Evolutionary conservation across 2,113 vertebrate genomes (phyloP).

Genomic region (Microcebus jonahi): DNA sequence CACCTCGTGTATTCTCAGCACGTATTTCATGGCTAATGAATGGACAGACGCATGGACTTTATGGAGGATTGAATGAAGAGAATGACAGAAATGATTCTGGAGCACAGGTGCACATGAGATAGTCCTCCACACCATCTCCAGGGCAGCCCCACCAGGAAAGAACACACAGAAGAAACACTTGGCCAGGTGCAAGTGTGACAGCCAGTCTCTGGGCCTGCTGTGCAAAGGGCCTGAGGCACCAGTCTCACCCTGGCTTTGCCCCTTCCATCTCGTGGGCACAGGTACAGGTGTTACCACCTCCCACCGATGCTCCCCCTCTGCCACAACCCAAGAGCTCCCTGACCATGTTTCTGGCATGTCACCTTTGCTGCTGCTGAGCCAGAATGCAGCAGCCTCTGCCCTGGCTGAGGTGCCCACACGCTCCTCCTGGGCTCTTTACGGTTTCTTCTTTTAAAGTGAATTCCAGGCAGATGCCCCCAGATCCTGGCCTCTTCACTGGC

Average conservation of each 20-base stretch:
- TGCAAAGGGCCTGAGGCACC: neutral
- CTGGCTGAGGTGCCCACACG: neutral
- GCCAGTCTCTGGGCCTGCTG: neutral
- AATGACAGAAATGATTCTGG: neutral
- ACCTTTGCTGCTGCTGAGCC: neutral
- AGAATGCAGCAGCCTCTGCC: neutral
- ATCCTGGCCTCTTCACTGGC: neutral
- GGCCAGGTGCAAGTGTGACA: neutral
- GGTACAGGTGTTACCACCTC: neutral
- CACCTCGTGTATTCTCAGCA: neutral
- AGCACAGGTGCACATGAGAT: neutral
- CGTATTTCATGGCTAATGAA: neutral
- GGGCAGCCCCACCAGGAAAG: neutral
- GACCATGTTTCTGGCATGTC: neutral
- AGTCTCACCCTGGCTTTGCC: accelerated
- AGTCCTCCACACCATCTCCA: neutral
- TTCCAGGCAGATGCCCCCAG: neutral
- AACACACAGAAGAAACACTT: neutral
- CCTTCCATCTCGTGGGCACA: neutral
- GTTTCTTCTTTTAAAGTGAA: neutral
- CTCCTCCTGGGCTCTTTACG: neutral
- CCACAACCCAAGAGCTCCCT: neutral
- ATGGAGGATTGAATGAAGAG: neutral
- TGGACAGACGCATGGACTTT: neutral
- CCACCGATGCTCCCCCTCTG: neutral